These are phyloP conservation scores for Trichoplusia ni DNA, from an alignment of 1,140 invertebrate genomes.

Conservation along the genomic window DNA sequence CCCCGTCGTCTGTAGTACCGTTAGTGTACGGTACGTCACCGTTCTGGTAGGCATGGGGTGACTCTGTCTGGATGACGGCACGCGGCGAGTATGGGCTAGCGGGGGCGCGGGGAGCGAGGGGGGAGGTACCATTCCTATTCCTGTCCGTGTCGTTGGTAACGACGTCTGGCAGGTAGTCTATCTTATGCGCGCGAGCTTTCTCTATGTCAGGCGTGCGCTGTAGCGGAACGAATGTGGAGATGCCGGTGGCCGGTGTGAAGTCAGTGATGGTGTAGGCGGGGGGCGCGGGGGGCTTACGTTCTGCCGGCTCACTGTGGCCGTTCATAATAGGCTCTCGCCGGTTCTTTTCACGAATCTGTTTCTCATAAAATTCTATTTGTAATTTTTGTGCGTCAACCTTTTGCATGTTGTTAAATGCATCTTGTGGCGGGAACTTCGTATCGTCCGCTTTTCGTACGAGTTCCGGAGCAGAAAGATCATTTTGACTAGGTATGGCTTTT, in stretches of 20 bases:
- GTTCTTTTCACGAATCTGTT: conserved; percentile 72
- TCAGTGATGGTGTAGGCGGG: conserved; percentile 71
- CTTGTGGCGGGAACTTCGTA: conserved; percentile 43
- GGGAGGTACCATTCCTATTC: conserved; percentile 36
- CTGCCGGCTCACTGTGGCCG: conserved; percentile 44
- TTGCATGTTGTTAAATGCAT: conserved; percentile 37
- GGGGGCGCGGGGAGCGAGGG: conserved; percentile 17
- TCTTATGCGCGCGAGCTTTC: conserved; percentile 73
- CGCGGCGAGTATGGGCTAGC: conserved; percentile 42
- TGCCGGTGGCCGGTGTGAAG: conserved; percentile 63
- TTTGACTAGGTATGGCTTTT: conserved; percentile 68
- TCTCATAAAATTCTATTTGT: conserved; percentile 80
- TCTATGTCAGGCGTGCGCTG: conserved; percentile 79
- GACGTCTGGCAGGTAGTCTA: conserved; percentile 77
- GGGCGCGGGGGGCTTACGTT: conserved; percentile 49
- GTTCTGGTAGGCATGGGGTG: conserved; percentile 44
- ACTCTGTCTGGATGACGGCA: neutral
- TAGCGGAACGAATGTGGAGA: conserved; percentile 74
- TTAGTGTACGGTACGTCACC: conserved; percentile 37
- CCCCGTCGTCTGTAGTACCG: conserved; percentile 48
- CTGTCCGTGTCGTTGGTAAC: conserved; percentile 49
- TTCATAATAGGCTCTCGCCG: conserved; percentile 53
- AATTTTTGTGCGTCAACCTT: conserved; percentile 74
- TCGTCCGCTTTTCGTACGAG: conserved; percentile 70
- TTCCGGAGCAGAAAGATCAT: conserved; percentile 71